These are phyloP conservation scores for Rhopilema esculentum DNA, from an alignment of 30 jellyfish, hydroid and myxozoan genomes.

Conservation along the genomic window DNA sequence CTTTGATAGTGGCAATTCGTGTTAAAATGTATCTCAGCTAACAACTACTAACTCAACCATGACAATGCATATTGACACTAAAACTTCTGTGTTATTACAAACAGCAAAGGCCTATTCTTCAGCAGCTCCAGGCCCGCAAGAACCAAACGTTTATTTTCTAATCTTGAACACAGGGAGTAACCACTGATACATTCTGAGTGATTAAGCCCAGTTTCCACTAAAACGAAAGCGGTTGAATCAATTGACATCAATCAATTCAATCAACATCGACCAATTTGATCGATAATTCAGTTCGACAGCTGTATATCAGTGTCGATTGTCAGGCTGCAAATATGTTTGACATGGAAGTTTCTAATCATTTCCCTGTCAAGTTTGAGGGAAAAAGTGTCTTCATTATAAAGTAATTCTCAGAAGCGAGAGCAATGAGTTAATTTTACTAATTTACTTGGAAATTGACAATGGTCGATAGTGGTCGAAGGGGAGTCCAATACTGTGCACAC, in stretches of 20 bases:
- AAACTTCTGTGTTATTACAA: slow-evolving; percentile 4
- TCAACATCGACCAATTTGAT: slow-evolving; percentile 20
- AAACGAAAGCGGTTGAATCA: background rate
- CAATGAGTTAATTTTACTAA: background rate
- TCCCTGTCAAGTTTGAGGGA: too few species aligned
- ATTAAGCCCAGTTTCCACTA: background rate
- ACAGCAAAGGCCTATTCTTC: slow-evolving; percentile 30
- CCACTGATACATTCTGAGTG: slow-evolving; percentile 18
- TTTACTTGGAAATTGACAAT: background rate
- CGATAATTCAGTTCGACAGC: too few species aligned
- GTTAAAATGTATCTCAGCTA: background rate
- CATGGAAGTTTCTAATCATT: too few species aligned
- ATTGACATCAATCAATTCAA: background rate
- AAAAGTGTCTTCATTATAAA: too few species aligned
- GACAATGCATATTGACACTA: slow-evolving; percentile 12
- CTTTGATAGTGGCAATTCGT: background rate
- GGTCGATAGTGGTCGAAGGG: too few species aligned
- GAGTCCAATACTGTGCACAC: slow-evolving; percentile 32
- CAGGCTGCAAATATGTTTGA: too few species aligned
- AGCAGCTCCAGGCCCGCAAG: slow-evolving; percentile 15
- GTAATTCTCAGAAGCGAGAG: too few species aligned
- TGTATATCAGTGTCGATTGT: too few species aligned
- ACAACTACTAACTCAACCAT: background rate
- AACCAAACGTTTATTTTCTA: slow-evolving; percentile 7
- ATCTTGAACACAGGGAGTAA: slow-evolving; percentile 13